phyloP scores from a whole-genome alignment of 2,113 vertebrate species.

The Progne subis region DNA sequence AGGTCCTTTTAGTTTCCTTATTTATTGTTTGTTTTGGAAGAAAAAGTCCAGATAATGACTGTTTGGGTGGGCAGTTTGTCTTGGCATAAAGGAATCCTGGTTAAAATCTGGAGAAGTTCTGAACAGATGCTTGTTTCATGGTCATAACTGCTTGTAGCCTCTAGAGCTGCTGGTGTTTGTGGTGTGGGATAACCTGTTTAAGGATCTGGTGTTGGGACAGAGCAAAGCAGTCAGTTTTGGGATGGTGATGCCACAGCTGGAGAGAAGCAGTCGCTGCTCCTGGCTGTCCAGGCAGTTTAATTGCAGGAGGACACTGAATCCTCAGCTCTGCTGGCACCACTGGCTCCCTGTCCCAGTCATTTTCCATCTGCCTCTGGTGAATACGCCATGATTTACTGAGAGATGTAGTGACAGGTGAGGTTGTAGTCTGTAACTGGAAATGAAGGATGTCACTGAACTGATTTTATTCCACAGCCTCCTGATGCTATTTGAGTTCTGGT shows the following conservation, averaged over 20 bases:
- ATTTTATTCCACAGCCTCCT: background rate
- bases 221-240: background rate
- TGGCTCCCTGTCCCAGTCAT: background rate
- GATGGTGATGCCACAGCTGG: background rate
- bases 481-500: background rate
- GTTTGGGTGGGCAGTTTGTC: background rate
- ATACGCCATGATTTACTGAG: background rate
- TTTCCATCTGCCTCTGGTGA: background rate
- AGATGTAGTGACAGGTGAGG: slow-evolving; percentile 1
- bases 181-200: background rate
- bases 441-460: background rate
- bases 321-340: background rate
- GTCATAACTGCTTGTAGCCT: background rate
- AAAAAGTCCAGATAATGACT: background rate
- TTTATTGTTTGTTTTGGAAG: background rate
- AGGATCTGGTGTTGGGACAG: background rate
- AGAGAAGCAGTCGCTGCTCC: background rate
- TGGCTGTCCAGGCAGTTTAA: background rate
- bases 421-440: slow-evolving; percentile 30
- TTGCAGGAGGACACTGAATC: background rate
- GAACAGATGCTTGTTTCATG: background rate
- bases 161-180: background rate
- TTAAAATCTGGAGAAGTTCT: background rate
- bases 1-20: background rate
- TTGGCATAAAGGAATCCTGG: background rate